Evolutionary conservation across 1,140 invertebrate genomes (phyloP), one percentile per base, ranked within the genome.

Genomic region (Lordiphosa stackelbergi): DNA sequence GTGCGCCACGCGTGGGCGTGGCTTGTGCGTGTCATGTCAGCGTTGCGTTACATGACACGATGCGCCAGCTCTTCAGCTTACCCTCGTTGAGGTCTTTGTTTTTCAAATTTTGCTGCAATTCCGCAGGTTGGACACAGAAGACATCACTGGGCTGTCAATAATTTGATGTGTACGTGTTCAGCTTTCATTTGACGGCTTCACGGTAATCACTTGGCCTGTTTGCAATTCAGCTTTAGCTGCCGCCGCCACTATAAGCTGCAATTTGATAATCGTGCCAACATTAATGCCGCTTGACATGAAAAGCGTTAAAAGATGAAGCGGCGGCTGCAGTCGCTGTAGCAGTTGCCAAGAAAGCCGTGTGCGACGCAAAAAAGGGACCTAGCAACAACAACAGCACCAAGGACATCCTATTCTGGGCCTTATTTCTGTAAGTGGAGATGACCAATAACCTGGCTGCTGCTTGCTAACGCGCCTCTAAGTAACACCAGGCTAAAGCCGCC

Each of bases 211-310:
- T 59, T 38, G 51, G 54, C 35, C 19, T n/a, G 51, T 31, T 41
- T 52, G 42, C 60, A 74, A 74, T 56, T 68, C 57, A 37, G 53
- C 41, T 73, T 43, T 24, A 41, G 46, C 22, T 51, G n/a, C 11
- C 22, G 49, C 11, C 41, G 41, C 38, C 61, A 37, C 53, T 73
- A 53, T 65, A 69, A 66, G 60, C 65, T 69, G 74, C 69, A 79
- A 73, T 79, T 79, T 78, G 65, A 73, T 78, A 79, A 78, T 73
- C 73, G 73, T 78, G 73, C 69, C 59, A 43, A 51, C 73, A 78
- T 78, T 77, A 77, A 78, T 78, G 73, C 56, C 36, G 73, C 51
- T 57, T 77, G 53, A 60, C 66, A 74, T 59, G 65, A 68, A 64
- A 68, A 77, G 68, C 64, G 42, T 37, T 37, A 40, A 16, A 43